phyloP scores from a whole-genome alignment of 2,888 invertebrate genomes.

The Cryptocheilus praepositus region DNA sequence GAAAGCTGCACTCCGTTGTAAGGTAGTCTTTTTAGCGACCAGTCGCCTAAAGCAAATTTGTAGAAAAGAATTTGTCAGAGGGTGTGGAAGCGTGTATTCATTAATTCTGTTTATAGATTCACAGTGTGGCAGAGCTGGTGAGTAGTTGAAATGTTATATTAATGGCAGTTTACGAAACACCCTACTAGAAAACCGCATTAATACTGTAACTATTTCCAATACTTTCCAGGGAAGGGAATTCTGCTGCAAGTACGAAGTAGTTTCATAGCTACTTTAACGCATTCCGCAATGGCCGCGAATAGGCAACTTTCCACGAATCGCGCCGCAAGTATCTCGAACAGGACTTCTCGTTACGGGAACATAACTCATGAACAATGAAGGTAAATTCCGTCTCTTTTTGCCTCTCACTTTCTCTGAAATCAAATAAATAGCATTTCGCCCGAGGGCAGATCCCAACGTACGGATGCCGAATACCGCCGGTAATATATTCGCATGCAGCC shows the following conservation, averaged over 20 bases:
- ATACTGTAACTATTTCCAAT: too few relatives aligned
- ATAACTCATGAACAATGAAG: constrained; percentile 57
- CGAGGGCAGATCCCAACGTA: constrained; percentile 47
- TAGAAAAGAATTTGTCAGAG: too few relatives aligned
- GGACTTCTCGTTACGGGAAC: constrained; percentile 56
- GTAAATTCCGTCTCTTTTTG: constrained; percentile 36
- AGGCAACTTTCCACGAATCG: background rate
- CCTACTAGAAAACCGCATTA: too few relatives aligned
- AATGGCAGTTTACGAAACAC: too few relatives aligned
- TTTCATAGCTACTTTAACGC: too few relatives aligned
- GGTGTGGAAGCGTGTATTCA: too few relatives aligned
- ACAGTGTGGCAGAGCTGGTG: too few relatives aligned
- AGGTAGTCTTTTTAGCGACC: constrained; percentile 42
- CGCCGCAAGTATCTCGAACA: constrained; percentile 19
- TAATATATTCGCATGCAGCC: constrained; percentile 25
- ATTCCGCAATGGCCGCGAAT: constrained; percentile 15
- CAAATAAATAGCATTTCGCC: constrained; percentile 50
- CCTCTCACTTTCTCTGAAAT: constrained; percentile 12
- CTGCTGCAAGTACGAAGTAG: too few relatives aligned
- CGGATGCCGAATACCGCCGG: constrained; percentile 52
- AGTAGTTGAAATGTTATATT: too few relatives aligned
- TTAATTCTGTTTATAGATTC: too few relatives aligned
- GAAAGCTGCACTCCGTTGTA: constrained; percentile 54
- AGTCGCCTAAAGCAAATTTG: too few relatives aligned
- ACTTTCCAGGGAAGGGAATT: too few relatives aligned